Evolutionary conservation across 2,797 vertebrate species (phyloP), one percentile per base, ranked within the genome.

Genomic region (Spinus pinus): DNA sequence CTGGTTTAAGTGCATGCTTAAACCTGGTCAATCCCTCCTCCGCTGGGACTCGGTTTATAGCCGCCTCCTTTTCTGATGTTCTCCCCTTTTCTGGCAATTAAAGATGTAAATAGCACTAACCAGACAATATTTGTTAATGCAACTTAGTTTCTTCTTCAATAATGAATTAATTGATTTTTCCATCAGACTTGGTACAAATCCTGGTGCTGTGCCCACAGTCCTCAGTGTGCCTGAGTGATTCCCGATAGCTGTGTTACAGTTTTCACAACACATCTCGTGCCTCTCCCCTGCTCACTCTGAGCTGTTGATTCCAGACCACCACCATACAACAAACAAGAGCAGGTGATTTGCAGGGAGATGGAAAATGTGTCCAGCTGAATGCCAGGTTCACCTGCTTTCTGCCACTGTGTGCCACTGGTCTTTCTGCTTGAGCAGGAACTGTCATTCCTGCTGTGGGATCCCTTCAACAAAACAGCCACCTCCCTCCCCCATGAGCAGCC

Each of bases 61-160:
- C 54, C 0, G 0, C 64, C 69, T 23, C 54, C 0, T 0, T 41
- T 37, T 90, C 65, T 33, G 21, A 20, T 64, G 57, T 1, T 1
- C 35, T 87, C 46, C 46, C 31, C 39, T 70, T 62, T 58, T 41
- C 64, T 89, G 71, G 15, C 33, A 87, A 67, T 60, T 77, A 69
- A 72, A 74, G 51, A 58, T 5, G 22, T 54, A 77, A 81, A 53
- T 37, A 87, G 47, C 71, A 35, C 27, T 60, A 64, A 46, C 31
- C n/a, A 71, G 67, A 30, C 8, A 62, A 66, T 25, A 62, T 62
- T 44, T 91, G 35, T 85, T 91, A 64, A n/a, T 47, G 60, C 53
- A 39, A 4, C 23, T 84, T 81, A 66, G 44, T 84, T 86, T 24
- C 33, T 80, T 91, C 75, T 88, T 30, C 0, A 0, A 64, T 71